phyloP scores from a whole-genome alignment of 2,888 invertebrate species.

The Chorisops tibialis region DNA sequence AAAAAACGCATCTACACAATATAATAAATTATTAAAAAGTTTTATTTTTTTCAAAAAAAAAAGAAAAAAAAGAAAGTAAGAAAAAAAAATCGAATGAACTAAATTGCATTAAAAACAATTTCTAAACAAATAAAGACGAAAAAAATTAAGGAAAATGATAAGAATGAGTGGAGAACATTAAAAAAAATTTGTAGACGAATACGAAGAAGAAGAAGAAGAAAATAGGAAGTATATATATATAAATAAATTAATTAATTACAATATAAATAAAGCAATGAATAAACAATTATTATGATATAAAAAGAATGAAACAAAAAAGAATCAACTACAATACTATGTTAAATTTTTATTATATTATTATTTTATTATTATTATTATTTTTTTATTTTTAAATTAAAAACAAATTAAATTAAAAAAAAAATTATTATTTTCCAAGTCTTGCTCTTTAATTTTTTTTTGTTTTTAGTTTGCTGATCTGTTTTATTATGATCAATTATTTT shows the following conservation, averaged over 20 bases:
- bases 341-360: conserved; percentile 16
- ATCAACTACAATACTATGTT: conserved; percentile 21
- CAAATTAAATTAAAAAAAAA: conserved; percentile 10
- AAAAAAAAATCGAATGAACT: too few relatives aligned
- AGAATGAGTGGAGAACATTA: background rate
- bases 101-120: too few relatives aligned
- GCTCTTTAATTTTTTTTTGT: too few relatives aligned
- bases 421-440: too few relatives aligned
- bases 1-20: too few relatives aligned
- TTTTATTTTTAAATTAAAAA: conserved; percentile 23
- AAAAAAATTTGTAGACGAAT: background rate
- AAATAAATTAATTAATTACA: background rate
- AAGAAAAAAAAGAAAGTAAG: too few relatives aligned
- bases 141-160: background rate
- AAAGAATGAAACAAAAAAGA: conserved; percentile 10
- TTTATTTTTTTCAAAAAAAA: too few relatives aligned
- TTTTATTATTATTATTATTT: conserved; percentile 13
- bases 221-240: background rate
- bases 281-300: conserved; percentile 6
- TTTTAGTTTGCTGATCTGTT: too few relatives aligned
- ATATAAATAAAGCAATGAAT: conserved; percentile 7
- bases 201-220: background rate
- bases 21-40: too few relatives aligned
- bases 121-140: too few relatives aligned
- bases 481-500: too few relatives aligned